phyloP scores from a whole-genome alignment of 2,113 vertebrate genomes.

The Scomber colias region DNA sequence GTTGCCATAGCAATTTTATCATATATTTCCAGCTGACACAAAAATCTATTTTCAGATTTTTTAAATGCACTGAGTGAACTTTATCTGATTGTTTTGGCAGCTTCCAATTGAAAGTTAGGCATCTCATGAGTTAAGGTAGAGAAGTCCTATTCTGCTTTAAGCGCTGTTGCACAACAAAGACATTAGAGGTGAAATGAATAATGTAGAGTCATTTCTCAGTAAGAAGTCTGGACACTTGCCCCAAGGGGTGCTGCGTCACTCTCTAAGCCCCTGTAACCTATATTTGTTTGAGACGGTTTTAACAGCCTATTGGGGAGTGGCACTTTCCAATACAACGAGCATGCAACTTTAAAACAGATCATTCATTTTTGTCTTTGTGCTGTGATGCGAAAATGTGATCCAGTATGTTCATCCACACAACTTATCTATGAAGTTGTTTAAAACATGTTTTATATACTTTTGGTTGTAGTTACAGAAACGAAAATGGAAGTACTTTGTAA shows the following conservation, averaged over 20 bases:
- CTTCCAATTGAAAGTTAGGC: slow-evolving; percentile 27
- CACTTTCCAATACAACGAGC: slow-evolving; percentile 46
- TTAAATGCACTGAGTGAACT: slow-evolving; percentile 15
- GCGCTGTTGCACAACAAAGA: slow-evolving; percentile 64
- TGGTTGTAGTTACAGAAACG: slow-evolving; percentile 26
- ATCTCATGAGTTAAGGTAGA: slow-evolving; percentile 18
- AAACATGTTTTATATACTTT: slow-evolving; percentile 44
- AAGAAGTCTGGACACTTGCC: slow-evolving; percentile 66
- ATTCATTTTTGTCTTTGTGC: slow-evolving; percentile 53
- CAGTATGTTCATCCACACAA: slow-evolving; percentile 13
- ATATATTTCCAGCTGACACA: slow-evolving; percentile 44
- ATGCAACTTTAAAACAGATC: slow-evolving; percentile 41
- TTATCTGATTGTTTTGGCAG: slow-evolving; percentile 40
- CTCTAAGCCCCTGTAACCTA: slow-evolving; percentile 53
- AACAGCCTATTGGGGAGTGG: slow-evolving; percentile 40
- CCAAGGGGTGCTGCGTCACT: slow-evolving; percentile 54
- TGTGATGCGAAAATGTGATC: slow-evolving; percentile 44
- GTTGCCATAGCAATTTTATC: slow-evolving; percentile 24
- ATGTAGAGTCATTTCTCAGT: slow-evolving; percentile 63
- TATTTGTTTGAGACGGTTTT: slow-evolving; percentile 59
- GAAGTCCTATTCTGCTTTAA: slow-evolving; percentile 41
- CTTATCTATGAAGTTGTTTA: slow-evolving; percentile 23
- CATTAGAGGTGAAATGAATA: slow-evolving; percentile 70
- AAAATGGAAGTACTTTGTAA: slow-evolving; percentile 28
- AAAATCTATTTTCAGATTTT: slow-evolving; percentile 49